Conservation (phyloP, 2,797 vertebrate genomes). For the Heterohyrax brucei region DNA sequence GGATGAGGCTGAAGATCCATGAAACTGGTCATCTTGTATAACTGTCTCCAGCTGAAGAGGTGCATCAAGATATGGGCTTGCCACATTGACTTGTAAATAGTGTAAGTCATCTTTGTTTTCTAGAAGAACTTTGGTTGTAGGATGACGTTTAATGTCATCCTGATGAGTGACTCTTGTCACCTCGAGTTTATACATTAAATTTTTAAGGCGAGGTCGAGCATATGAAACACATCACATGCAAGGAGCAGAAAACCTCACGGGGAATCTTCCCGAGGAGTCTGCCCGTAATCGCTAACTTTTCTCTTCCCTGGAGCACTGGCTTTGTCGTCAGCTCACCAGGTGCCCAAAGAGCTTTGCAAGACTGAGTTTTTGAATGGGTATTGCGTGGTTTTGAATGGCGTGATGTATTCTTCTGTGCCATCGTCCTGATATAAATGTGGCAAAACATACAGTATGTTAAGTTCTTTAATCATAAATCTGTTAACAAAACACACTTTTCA, state of each 20-base stretch:
- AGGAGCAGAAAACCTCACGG: background rate
- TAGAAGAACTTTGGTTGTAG: slow-evolving; percentile 71
- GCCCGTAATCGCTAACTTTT: background rate
- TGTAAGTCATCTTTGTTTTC: slow-evolving; percentile 56
- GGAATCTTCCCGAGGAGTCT: background rate
- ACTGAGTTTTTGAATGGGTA: background rate
- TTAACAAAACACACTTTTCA: slow-evolving; percentile 76
- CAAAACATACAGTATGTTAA: slow-evolving; percentile 49
- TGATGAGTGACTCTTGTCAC: slow-evolving; percentile 62
- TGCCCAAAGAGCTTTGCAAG: background rate
- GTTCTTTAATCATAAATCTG: slow-evolving; percentile 70
- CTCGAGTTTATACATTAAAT: slow-evolving; percentile 54
- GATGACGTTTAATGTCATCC: slow-evolving; percentile 23
- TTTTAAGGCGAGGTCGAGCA: slow-evolving; percentile 63
- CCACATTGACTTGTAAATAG: slow-evolving; percentile 57
- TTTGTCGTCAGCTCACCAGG: slow-evolving; percentile 24
- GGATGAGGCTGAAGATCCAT: background rate
- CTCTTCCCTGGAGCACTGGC: background rate
- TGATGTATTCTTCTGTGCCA: background rate
- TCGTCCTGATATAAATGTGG: slow-evolving; percentile 43
- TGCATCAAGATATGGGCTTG: slow-evolving; percentile 9
- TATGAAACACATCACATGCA: background rate
- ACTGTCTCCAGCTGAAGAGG: slow-evolving; percentile 41
- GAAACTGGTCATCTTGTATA: background rate
- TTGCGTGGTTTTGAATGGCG: slow-evolving; percentile 45